Conservation (phyloP, 2,797 vertebrate species). For the Pangasius krempfi region DNA sequence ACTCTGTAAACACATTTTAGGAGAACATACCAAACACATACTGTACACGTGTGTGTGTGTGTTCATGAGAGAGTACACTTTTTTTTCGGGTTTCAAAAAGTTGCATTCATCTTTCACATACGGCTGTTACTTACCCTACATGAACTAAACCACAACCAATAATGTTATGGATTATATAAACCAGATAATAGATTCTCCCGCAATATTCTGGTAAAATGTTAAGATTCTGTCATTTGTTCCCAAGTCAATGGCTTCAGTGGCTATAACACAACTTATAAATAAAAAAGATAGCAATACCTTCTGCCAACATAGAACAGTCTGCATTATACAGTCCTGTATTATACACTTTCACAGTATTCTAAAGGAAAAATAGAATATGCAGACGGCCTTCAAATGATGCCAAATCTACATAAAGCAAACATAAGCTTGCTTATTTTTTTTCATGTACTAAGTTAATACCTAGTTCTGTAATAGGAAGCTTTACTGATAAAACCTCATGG, state of each 20-base stretch:
- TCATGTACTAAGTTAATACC: neutral
- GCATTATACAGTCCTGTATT: neutral
- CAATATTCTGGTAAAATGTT: neutral
- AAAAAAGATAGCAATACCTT: neutral
- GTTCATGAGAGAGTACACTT: neutral
- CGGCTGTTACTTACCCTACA: neutral
- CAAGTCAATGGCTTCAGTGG: neutral
- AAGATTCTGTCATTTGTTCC: neutral
- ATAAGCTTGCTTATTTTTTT: neutral
- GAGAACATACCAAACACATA: constrained; percentile 9
- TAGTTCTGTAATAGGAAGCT: neutral
- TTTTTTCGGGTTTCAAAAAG: neutral
- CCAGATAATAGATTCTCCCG: neutral
- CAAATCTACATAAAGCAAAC: neutral
- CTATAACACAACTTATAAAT: neutral
- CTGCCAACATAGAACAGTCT: neutral
- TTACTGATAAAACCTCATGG: neutral
- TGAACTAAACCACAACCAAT: neutral
- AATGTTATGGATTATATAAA: constrained; percentile 9
- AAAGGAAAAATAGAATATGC: neutral
- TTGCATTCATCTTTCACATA: neutral
- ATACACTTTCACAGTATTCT: neutral
- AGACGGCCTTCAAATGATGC: neutral
- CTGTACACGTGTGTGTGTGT: neutral
- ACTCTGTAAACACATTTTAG: constrained; percentile 63